phyloP scores from a whole-genome alignment of 1,140 invertebrate genomes.

The Drosophila pallidifrons region DNA sequence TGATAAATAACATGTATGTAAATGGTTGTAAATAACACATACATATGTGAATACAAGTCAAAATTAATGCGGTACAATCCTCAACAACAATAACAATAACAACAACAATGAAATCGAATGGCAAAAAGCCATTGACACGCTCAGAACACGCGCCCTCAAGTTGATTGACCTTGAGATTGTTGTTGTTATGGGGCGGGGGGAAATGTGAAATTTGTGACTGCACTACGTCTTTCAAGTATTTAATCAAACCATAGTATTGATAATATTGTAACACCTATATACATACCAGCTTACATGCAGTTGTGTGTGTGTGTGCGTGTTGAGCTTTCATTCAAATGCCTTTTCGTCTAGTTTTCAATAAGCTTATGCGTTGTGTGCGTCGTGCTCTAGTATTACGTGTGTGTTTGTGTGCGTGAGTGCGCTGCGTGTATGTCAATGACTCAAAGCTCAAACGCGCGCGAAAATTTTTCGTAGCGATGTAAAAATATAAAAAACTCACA shows the following conservation, averaged over 20 bases:
- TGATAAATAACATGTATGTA: constrained; percentile 7
- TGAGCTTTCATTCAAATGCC: constrained; percentile 18
- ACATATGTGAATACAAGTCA: not conserved
- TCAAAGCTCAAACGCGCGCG: constrained; percentile 58
- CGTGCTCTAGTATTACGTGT: constrained; percentile 8
- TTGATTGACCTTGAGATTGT: constrained; percentile 49
- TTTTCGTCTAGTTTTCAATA: constrained; percentile 21
- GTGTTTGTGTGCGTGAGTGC: constrained; percentile 22
- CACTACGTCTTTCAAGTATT: constrained; percentile 36
- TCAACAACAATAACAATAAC: constrained; percentile 1
- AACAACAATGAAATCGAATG: constrained; percentile 13
- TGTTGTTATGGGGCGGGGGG: constrained; percentile 3
- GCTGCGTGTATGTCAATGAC: constrained; percentile 43
- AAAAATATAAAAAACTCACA: constrained; percentile 39
- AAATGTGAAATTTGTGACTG: constrained; percentile 37
- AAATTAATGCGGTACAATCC: not conserved
- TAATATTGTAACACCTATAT: not conserved
- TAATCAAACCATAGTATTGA: constrained; percentile 24
- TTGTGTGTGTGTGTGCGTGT: not conserved
- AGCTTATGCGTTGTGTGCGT: constrained; percentile 14
- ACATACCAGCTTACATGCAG: not conserved
- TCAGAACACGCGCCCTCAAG: constrained; percentile 35
- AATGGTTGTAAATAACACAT: not conserved
- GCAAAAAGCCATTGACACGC: constrained; percentile 44
- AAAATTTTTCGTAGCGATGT: constrained; percentile 37